Percentiles rank a stretch among this genome's conserved stretches.
Evolutionary conservation across 2,113 vertebrate species (phyloP).

Genomic region (Cavia porcellus): DNA sequence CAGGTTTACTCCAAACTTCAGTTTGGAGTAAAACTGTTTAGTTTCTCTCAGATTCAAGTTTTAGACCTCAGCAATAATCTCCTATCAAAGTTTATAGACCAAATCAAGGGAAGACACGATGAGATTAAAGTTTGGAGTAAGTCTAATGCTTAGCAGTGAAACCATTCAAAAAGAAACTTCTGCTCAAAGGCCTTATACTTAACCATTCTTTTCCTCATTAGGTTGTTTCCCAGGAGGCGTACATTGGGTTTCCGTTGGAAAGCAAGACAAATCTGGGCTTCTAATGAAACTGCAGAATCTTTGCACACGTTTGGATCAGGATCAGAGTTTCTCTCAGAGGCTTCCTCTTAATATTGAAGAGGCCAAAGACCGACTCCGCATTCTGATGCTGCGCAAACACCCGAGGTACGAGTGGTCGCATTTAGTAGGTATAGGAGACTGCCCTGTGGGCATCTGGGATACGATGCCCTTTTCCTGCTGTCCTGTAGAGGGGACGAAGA

Average conservation of each 20-base stretch:
- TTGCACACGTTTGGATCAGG: constrained; percentile 94
- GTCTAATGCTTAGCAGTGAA: neutral
- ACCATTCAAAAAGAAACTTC: neutral
- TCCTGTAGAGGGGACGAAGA: neutral
- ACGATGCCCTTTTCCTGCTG: neutral
- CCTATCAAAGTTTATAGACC: neutral
- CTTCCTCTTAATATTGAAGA: constrained; percentile 95
- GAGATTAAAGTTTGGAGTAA: neutral
- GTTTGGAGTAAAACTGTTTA: neutral
- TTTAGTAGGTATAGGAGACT: neutral
- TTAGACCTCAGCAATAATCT: neutral
- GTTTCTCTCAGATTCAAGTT: constrained; percentile 22
- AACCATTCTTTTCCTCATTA: constrained; percentile 79
- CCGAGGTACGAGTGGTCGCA: constrained; percentile 88
- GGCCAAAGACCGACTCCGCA: constrained; percentile 96
- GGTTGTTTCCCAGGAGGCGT: constrained; percentile 96
- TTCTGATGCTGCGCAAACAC: constrained; percentile 92
- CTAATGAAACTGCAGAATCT: constrained; percentile 96
- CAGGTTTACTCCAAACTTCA: neutral
- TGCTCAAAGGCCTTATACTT: constrained; percentile 12
- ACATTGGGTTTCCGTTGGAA: constrained; percentile 97
- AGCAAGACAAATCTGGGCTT: constrained; percentile 95
- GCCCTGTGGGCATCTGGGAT: neutral
- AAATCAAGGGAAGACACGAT: constrained; percentile 17
- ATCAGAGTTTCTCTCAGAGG: constrained; percentile 88